phyloP scores from a whole-genome alignment of 2,113 vertebrate genomes.

The Eurypyga helias region DNA sequence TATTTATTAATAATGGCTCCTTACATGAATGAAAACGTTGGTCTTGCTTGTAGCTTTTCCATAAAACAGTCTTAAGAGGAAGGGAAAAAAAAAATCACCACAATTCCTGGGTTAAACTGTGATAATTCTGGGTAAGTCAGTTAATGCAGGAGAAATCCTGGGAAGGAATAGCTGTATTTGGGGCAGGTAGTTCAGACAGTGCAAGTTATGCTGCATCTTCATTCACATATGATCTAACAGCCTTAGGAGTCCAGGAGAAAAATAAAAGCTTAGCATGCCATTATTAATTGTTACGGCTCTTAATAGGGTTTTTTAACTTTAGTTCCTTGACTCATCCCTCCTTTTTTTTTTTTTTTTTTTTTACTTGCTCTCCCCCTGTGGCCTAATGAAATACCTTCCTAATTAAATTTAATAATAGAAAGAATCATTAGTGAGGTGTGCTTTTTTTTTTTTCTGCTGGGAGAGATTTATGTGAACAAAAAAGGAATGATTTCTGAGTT shows the following conservation, averaged over 20 bases:
- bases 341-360: background rate
- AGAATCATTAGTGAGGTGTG: background rate
- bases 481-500: background rate
- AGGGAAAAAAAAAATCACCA: background rate
- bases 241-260: background rate
- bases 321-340: background rate
- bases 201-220: background rate
- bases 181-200: background rate
- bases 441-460: background rate
- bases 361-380: background rate
- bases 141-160: background rate
- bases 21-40: rapidly evolving
- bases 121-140: background rate
- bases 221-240: background rate
- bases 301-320: conserved; percentile 31
- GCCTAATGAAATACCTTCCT: conserved; percentile 26
- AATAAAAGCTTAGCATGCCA: background rate
- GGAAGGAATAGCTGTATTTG: background rate
- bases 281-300: conserved; percentile 7
- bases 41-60: background rate
- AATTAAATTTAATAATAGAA: conserved; percentile 65
- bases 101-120: conserved; percentile 6
- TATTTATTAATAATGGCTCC: background rate
- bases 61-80: background rate
- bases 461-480: background rate